These are phyloP conservation scores for Netelia fuscicornis DNA, from an alignment of 2,888 invertebrate species.

Conservation along the genomic window DNA sequence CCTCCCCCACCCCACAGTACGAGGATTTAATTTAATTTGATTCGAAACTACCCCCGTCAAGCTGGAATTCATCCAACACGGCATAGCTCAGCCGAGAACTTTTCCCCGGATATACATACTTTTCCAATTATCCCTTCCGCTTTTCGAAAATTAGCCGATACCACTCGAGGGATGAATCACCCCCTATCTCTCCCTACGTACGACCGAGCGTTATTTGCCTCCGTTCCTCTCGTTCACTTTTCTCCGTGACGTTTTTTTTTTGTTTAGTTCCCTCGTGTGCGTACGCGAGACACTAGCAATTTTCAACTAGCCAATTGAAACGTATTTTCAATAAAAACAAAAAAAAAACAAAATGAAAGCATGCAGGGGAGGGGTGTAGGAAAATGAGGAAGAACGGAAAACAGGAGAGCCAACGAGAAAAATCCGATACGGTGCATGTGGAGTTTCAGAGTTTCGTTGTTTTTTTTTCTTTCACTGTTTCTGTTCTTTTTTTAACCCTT, in stretches of 20 bases:
- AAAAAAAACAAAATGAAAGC: not conserved
- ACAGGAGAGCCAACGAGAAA: conserved; percentile 54
- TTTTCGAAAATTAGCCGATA: conserved; percentile 27
- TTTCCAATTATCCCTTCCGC: not conserved
- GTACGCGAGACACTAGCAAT: conserved; percentile 5
- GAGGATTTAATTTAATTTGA: conserved; percentile 53
- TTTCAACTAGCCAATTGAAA: conserved; percentile 40
- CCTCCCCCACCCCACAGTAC: not conserved
- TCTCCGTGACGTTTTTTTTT: not conserved
- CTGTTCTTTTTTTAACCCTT: no score
- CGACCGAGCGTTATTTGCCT: no score
- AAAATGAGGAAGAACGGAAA: conserved; percentile 29
- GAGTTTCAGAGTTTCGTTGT: conserved; percentile 36
- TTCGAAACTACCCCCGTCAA: conserved; percentile 5
- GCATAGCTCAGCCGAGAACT: conserved; percentile 8
- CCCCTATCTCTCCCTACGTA: no score
- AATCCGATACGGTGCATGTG: conserved; percentile 49
- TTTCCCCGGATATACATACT: conserved; percentile 14
- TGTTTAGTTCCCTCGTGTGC: not conserved
- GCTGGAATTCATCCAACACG: conserved; percentile 48
- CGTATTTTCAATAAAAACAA: conserved; percentile 45
- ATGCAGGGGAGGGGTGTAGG: not conserved
- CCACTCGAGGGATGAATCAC: conserved; percentile 21
- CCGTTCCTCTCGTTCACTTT: no score
- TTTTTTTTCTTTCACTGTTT: conserved; percentile 21